Evolutionary conservation across 2,113 vertebrate species (phyloP).

Genomic region (Hippopotamus amphibius): DNA sequence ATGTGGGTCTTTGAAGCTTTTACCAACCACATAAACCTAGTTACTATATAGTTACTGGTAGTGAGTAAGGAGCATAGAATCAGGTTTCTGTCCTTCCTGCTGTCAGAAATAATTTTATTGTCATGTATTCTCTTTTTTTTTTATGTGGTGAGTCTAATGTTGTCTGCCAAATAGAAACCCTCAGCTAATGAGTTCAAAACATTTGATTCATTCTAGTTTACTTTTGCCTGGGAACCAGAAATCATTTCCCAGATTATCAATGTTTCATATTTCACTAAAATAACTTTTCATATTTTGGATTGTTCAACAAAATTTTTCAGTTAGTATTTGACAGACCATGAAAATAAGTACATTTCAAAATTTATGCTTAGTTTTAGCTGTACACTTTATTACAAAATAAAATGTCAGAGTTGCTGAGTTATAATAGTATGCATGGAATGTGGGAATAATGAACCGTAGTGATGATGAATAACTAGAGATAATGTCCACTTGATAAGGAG

Average conservation of each 20-base stretch:
- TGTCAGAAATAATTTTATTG: not conserved
- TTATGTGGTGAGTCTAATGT: not conserved
- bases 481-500: constrained; percentile 9
- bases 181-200: not conserved
- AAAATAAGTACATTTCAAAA: not conserved
- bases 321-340: constrained; percentile 42
- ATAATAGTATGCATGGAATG: constrained; percentile 37
- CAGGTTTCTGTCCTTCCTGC: not conserved
- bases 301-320: not conserved
- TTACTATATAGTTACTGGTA: not conserved
- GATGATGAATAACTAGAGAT: constrained; percentile 14
- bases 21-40: not conserved
- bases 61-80: not conserved
- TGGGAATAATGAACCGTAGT: constrained; percentile 17
- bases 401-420: constrained; percentile 42
- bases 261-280: not conserved
- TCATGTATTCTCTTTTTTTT: not conserved
- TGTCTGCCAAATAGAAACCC: not conserved
- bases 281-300: not conserved
- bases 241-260: not conserved
- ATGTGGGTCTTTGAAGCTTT: not conserved
- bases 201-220: constrained; percentile 32
- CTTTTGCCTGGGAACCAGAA: not conserved
- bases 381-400: constrained; percentile 41
- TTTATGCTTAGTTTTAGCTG: not conserved